Base-by-base conservation (phyloP, 37 sponge, comb jelly and placozoan genomes). In the Hexactinellida sp. region DNA sequence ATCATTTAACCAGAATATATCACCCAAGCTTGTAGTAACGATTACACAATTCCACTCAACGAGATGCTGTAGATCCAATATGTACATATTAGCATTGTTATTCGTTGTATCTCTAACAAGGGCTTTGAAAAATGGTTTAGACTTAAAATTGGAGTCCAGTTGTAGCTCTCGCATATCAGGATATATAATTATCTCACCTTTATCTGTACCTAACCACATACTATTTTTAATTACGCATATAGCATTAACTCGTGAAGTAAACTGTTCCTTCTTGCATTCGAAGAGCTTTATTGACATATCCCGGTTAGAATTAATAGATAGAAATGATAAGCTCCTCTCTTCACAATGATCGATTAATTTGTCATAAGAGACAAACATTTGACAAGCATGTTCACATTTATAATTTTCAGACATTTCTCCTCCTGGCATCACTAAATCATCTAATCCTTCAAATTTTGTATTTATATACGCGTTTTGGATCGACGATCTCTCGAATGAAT, bases 141-240 rank as follows among this genome's bases (percentile, higher is more conserved):
- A 5, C 30, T n/a, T 63, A 25, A 21, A 23, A 63, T 63, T 63
- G 3, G 76, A n/a, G 34, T 63, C 34, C 13, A n/a, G 13, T 28
- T 63, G 76, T 23, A 63, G 30, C 30, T 63, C 76, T 63, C 76
- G 76, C 28, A 63, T 25, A 28, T 63, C 76, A n/a, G 28, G 76
- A 63, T 25, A 63, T 63, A 63, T 63, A 7, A 63, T 23, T 32
- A 63, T 63, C 13, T 63, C 76, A 32, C 76, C 76, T 63, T 63
- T 63, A 63, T 63, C 76, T n/a, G 76, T 63, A n/a, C 76, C 76
- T 63, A 63, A 23, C 76, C 76, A 63, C 76, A 63, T 63, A 10
- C 28, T 63, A 63, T 63, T 63, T 28, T 63, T 63, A 63, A 63
- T 63, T 7, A 63, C 5, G 13, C 76, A 63, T 5, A 63, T 63